Evolutionary conservation across 2,888 invertebrate genomes (phyloP).

Genomic region (Pristionchus exspectatus): DNA sequence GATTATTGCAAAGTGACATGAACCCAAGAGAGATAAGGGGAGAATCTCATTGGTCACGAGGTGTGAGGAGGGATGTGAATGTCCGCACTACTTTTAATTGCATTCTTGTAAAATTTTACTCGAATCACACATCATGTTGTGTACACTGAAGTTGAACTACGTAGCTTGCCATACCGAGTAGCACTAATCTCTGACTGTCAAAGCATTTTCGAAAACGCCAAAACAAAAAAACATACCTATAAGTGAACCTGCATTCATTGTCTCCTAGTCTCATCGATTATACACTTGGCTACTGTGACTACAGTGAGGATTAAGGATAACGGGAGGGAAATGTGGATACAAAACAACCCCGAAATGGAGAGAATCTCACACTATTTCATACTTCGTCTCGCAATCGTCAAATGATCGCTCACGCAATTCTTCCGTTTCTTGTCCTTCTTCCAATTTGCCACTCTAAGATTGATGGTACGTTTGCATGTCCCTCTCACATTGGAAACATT

Average conservation of each 20-base stretch:
- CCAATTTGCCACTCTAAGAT: neutral
- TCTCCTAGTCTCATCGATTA: slow-evolving; percentile 10
- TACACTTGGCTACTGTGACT: neutral
- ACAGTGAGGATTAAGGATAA: slow-evolving; percentile 34
- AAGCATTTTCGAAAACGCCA: neutral
- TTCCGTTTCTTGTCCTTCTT: neutral
- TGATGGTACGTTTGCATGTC: neutral
- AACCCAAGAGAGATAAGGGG: neutral
- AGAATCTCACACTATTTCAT: slow-evolving; percentile 30
- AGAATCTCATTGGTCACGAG: neutral
- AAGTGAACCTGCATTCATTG: neutral
- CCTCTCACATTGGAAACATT: neutral
- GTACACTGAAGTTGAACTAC: neutral
- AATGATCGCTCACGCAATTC: slow-evolving; percentile 9
- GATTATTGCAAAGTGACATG: too few relatives aligned
- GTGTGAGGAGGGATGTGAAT: neutral
- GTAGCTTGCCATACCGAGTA: neutral
- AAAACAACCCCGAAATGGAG: slow-evolving; percentile 25
- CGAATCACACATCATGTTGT: neutral
- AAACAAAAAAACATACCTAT: neutral
- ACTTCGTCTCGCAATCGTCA: neutral
- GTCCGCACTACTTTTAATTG: too few relatives aligned
- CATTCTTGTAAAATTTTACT: neutral
- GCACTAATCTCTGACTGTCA: neutral
- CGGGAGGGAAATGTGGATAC: neutral